phyloP scores from a whole-genome alignment of 2,888 invertebrate genomes.

The Eucera pruinosa region DNA sequence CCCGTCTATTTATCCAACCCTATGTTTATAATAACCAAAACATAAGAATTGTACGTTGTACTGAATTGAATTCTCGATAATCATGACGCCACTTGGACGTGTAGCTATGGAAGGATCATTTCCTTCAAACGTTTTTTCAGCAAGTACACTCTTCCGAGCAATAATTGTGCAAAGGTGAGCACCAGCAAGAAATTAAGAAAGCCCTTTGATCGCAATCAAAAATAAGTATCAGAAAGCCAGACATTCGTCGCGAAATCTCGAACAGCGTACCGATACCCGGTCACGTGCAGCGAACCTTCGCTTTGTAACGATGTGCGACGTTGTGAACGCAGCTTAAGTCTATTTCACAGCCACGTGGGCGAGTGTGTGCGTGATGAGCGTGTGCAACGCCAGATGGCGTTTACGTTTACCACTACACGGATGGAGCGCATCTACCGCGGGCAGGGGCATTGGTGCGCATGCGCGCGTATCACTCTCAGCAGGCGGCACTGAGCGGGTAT shows the following conservation, averaged over 20 bases:
- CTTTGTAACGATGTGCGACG: neutral
- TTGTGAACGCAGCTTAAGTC: conserved; percentile 55
- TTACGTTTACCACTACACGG: conserved; percentile 15
- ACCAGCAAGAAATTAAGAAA: neutral
- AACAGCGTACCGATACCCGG: conserved; percentile 1
- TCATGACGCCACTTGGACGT: conserved; percentile 13
- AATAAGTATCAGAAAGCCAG: conserved; percentile 1
- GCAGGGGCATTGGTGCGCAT: neutral
- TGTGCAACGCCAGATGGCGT: conserved; percentile 69
- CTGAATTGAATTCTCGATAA: too few relatives aligned
- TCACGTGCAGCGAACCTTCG: conserved; percentile 9
- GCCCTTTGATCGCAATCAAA: conserved; percentile 8
- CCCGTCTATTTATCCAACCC: neutral
- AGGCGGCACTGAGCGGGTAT: conserved; percentile 44
- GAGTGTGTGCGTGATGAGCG: conserved; percentile 52
- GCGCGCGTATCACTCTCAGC: conserved; percentile 49
- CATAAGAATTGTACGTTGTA: too few relatives aligned
- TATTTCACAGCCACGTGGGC: conserved; percentile 63
- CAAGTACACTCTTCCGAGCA: too few relatives aligned
- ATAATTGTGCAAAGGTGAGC: neutral
- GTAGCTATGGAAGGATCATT: neutral
- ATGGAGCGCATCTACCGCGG: conserved; percentile 37
- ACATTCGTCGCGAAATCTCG: neutral
- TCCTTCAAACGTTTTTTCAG: too few relatives aligned
- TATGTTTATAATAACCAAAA: conserved; percentile 5